A percentile compares a stretch with the other conserved stretches of the same genome.
phyloP scores from a whole-genome alignment of 2,113 vertebrate species.

The Callopanchax toddi region DNA sequence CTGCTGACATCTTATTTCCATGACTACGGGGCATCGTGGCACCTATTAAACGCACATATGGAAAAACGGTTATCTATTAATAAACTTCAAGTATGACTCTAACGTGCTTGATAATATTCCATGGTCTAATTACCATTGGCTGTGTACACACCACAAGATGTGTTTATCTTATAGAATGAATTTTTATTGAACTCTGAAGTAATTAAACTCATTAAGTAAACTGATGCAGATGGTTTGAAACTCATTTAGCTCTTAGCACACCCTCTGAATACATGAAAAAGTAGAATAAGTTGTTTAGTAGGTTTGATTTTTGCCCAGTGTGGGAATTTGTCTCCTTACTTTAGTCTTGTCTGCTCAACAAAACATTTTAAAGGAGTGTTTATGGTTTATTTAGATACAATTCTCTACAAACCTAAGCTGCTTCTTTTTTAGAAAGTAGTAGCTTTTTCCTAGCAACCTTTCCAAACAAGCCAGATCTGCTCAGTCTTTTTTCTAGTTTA shows the following conservation, averaged over 20 bases:
- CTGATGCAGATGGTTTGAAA: background rate
- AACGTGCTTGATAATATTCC: background rate
- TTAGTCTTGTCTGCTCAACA: background rate
- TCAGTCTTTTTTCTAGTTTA: background rate
- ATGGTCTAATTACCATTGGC: slow-evolving; percentile 1
- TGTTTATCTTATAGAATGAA: background rate
- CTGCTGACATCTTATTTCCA: slow-evolving; percentile 49
- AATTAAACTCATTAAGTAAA: slow-evolving; percentile 32
- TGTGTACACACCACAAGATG: background rate
- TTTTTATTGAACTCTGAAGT: slow-evolving; percentile 13
- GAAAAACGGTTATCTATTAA: slow-evolving; percentile 1
- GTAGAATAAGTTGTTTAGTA: background rate
- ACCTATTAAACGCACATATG: slow-evolving; percentile 8
- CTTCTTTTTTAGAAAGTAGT: too few species aligned
- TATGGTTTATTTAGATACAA: background rate
- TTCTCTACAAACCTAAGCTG: background rate
- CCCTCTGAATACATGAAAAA: background rate
- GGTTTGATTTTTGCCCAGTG: background rate
- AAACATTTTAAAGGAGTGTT: background rate
- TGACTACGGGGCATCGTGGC: slow-evolving; percentile 4
- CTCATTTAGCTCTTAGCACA: background rate
- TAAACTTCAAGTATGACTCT: slow-evolving; percentile 9
- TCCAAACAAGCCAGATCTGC: background rate
- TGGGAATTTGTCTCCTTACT: background rate
- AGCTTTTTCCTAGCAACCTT: background rate